Evolutionary conservation across 2,888 invertebrate species (phyloP).

Genomic region (Furcula furcula): DNA sequence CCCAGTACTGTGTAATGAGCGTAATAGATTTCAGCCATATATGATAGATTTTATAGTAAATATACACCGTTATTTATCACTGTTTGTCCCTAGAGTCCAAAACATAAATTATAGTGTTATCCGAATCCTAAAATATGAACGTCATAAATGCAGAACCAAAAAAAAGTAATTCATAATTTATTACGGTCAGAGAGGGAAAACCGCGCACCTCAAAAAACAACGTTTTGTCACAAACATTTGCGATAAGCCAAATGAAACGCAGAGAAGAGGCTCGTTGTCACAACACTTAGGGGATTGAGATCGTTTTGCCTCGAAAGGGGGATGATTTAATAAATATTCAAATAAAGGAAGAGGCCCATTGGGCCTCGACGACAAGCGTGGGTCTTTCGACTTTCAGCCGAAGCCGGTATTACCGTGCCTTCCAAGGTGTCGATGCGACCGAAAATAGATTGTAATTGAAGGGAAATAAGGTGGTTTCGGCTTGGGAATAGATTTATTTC

Average conservation of each 20-base stretch:
- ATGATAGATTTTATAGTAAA: no score
- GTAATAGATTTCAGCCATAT: no score
- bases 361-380: slow-evolving; percentile 42
- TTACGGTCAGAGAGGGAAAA: slow-evolving; percentile 7
- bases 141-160: slow-evolving; percentile 1
- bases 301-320: slow-evolving; percentile 36
- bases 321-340: slow-evolving; percentile 73
- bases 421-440: slow-evolving; percentile 14
- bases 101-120: no score
- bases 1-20: no score
- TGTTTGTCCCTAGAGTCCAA: no score
- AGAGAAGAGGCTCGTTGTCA: slow-evolving; percentile 48
- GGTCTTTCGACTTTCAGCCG: slow-evolving; percentile 23
- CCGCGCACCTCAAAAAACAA: slow-evolving; percentile 21
- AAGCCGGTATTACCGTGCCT: slow-evolving; percentile 21
- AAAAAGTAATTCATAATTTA: slow-evolving; percentile 12
- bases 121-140: no score
- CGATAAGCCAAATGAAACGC: slow-evolving; percentile 52
- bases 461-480: slow-evolving; percentile 15
- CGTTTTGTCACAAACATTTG: slow-evolving; percentile 31
- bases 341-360: slow-evolving; percentile 57
- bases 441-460: slow-evolving; percentile 22
- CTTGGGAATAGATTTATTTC: slow-evolving; percentile 8
- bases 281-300: slow-evolving; percentile 40
- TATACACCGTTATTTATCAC: no score